Conservation (phyloP, 2,797 vertebrate species). For the Aselliscus stoliczkanus region DNA sequence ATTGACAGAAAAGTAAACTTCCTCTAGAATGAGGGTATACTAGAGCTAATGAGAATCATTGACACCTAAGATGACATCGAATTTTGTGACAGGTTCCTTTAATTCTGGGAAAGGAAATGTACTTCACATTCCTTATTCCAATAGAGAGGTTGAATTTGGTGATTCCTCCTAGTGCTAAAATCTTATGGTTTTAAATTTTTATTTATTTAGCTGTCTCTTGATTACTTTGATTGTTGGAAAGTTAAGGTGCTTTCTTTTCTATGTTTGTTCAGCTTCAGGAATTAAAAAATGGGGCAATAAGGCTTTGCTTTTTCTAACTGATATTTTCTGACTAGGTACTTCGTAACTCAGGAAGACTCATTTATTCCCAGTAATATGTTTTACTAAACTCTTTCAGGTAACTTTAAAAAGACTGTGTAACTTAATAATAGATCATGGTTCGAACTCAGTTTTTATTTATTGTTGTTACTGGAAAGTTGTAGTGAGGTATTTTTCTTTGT, state of each 20-base stretch:
- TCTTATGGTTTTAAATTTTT: not conserved
- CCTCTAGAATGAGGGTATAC: not conserved
- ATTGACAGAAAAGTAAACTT: not conserved
- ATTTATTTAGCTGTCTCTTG: constrained; percentile 16
- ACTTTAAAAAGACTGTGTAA: constrained; percentile 70
- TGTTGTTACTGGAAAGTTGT: constrained; percentile 63
- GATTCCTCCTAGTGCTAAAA: not conserved
- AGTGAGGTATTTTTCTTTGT: constrained; percentile 81
- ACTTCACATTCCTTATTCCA: not conserved
- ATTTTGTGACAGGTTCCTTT: not conserved
- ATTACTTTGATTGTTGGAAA: not conserved
- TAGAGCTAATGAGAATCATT: not conserved
- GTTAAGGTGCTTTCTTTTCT: constrained; percentile 34
- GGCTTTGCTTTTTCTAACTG: constrained; percentile 71
- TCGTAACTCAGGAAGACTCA: constrained; percentile 64
- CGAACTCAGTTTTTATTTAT: constrained; percentile 67
- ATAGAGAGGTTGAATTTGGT: not conserved
- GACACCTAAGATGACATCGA: not conserved
- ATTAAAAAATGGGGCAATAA: constrained; percentile 47
- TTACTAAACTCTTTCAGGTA: constrained; percentile 74
- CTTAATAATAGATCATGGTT: constrained; percentile 65
- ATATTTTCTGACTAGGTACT: constrained; percentile 68
- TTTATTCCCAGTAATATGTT: constrained; percentile 72
- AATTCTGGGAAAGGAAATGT: not conserved
- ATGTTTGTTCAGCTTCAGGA: constrained; percentile 27